phyloP scores from a whole-genome alignment of 2,797 vertebrate genomes.

The Iguana delicatissima region DNA sequence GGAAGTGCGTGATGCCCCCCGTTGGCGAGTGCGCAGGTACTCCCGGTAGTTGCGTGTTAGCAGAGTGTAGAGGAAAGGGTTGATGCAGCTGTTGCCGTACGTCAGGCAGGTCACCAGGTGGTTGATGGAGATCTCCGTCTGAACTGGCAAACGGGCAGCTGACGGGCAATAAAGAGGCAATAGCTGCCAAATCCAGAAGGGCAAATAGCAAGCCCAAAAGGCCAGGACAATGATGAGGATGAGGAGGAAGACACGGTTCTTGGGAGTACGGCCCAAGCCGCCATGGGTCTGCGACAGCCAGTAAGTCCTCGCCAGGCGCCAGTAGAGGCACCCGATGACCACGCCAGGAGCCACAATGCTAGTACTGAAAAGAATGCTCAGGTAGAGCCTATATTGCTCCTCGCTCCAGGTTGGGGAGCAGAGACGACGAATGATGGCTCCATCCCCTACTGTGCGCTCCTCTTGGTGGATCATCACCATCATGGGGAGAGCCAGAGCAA shows the following conservation, averaged over 20 bases:
- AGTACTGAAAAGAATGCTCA: conserved; percentile 88
- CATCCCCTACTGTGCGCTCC: conserved; percentile 81
- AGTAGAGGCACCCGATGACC: conserved; percentile 87
- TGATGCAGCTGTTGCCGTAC: conserved; percentile 90
- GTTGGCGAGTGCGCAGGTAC: conserved; percentile 80
- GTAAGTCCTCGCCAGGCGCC: conserved; percentile 85
- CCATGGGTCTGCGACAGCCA: conserved; percentile 87
- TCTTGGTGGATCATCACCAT: conserved; percentile 89
- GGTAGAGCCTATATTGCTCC: conserved; percentile 85
- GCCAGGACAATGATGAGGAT: conserved; percentile 87
- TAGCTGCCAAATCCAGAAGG: conserved; percentile 92
- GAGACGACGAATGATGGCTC: conserved; percentile 72
- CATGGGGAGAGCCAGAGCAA: conserved; percentile 88
- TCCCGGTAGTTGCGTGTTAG: conserved; percentile 87
- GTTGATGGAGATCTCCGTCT: conserved; percentile 87
- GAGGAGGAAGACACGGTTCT: conserved; percentile 87
- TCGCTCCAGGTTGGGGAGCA: conserved; percentile 89
- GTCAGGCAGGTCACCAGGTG: conserved; percentile 88
- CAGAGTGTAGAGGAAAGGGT: conserved; percentile 91
- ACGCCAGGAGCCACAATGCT: conserved; percentile 89
- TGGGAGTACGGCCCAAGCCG: conserved; percentile 83
- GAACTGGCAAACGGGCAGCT: conserved; percentile 80
- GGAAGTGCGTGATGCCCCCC: neutral
- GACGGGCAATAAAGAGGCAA: conserved; percentile 86
- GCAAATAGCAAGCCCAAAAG: conserved; percentile 91